Evolutionary conservation across 2,113 vertebrate genomes (phyloP), one percentile per base, ranked within the genome.

Genomic region (Chrysochloris asiatica): DNA sequence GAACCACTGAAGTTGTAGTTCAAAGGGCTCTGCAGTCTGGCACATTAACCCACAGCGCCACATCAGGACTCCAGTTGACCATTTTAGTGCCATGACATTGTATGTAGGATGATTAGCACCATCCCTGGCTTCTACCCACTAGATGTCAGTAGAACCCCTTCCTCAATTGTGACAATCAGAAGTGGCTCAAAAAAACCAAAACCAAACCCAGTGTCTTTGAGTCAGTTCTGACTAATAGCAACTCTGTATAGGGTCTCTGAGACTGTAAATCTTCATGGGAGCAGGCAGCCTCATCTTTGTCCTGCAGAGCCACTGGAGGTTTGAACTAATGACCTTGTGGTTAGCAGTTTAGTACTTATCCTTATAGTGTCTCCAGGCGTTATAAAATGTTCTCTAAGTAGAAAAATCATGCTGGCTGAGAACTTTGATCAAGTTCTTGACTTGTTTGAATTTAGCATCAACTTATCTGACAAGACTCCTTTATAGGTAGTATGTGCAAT

Each of bases 131-230:
- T 91, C 30, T 83, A 48, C n/a, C 94, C 90, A 95, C 93, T 95
- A 95, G 96, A 86, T 95, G 95, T 96, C 94, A 94, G 93, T 90
- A 89, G 59, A 94, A 36, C 67, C 67, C 69, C 83, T 73, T 93
- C 52, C 75, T 61, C 65, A 89, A 43, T 21, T 91, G 76, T 75
- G 69, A 91, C 79, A 87, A 59, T 48, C 16, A 48, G 28, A 89
- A 75, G 28, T 77, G 38, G 78, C 30, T 65, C 19, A 16, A 8
- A n/a, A n/a, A n/a, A 56, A 22, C 54, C 54, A 56, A 56, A 22
- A 56, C 54, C 54, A 56, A 56, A 56, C 54, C 54, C 54, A 21
- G 17, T 22, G 54, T 22, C 54, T 6, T 56, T 12, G 17, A 56
- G 54, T 56, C 17, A 56, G n/a, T 22, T 54, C 52, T 56, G 54